phyloP scores from a whole-genome alignment of 2,888 invertebrate species.

The Euplagia quadripunctaria region DNA sequence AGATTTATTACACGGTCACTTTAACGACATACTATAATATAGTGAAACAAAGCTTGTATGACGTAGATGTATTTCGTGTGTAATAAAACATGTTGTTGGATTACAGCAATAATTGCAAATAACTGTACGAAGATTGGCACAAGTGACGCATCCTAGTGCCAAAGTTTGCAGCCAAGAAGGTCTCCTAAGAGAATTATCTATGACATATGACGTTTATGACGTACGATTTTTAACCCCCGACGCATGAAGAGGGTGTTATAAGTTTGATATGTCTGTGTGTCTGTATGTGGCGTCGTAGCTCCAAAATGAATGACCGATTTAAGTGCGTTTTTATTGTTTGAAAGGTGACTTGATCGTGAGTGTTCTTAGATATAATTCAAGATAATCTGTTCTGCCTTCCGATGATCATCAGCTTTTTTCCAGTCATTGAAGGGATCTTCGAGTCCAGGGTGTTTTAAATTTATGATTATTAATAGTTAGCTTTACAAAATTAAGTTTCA shows the following conservation, averaged over 20 bases:
- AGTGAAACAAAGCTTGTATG: not conserved
- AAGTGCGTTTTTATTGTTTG: too few relatives aligned
- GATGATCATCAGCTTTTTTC: too few relatives aligned
- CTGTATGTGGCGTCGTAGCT: too few relatives aligned
- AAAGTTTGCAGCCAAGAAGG: conserved; percentile 10
- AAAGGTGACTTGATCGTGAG: not conserved
- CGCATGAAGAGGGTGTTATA: too few relatives aligned
- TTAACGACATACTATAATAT: not conserved
- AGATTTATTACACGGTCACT: not conserved
- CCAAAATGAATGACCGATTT: too few relatives aligned
- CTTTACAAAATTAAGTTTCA: too few relatives aligned
- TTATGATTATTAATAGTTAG: too few relatives aligned
- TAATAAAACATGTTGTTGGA: not conserved
- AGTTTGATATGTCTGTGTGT: too few relatives aligned
- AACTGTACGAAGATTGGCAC: conserved; percentile 15
- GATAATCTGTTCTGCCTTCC: too few relatives aligned
- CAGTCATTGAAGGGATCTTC: too few relatives aligned
- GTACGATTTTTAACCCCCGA: not conserved
- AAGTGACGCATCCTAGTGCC: conserved; percentile 10
- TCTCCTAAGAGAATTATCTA: not conserved
- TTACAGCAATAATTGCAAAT: conserved; percentile 14
- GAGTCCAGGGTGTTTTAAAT: too few relatives aligned
- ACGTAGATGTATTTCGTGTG: not conserved
- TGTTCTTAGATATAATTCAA: too few relatives aligned
- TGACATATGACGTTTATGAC: not conserved